A percentile compares a stretch with the other conserved stretches of the same genome.
Evolutionary conservation across 2,888 invertebrate species (phyloP).

Genomic region (Cactoblastis cactorum): DNA sequence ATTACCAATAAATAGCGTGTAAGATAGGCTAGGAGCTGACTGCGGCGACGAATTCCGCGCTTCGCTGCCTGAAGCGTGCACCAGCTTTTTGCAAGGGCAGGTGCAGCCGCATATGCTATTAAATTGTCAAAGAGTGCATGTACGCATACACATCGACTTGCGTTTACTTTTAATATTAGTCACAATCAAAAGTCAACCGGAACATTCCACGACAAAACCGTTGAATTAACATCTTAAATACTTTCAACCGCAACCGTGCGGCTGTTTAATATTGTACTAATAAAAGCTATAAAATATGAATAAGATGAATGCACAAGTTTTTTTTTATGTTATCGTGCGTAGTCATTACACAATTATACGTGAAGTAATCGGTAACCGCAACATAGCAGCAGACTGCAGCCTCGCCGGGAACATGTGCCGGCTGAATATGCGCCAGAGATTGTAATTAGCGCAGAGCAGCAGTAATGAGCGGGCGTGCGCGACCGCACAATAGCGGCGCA

Average conservation of each 20-base stretch:
- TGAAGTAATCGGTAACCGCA: slow-evolving; percentile 68
- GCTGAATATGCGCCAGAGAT: slow-evolving; percentile 52
- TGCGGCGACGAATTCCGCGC: slow-evolving; percentile 74
- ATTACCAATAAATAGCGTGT: slow-evolving; percentile 75
- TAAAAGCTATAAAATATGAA: slow-evolving; percentile 43
- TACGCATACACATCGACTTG: slow-evolving; percentile 41
- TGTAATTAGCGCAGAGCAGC: slow-evolving; percentile 52
- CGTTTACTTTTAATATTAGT: slow-evolving; percentile 53
- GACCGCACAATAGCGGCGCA: too few relatives aligned
- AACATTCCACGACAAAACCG: not conserved
- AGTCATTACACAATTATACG: slow-evolving; percentile 51
- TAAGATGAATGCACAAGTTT: slow-evolving; percentile 38
- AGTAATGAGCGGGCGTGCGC: slow-evolving; percentile 52
- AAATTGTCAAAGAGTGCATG: slow-evolving; percentile 75
- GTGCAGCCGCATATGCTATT: slow-evolving; percentile 76
- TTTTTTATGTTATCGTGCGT: slow-evolving; percentile 38
- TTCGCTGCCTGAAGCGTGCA: slow-evolving; percentile 72
- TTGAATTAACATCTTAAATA: slow-evolving; percentile 21
- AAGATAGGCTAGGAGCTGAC: slow-evolving; percentile 63
- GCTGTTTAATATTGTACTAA: slow-evolving; percentile 42
- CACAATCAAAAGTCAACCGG: slow-evolving; percentile 64
- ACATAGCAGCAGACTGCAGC: slow-evolving; percentile 54
- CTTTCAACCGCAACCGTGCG: slow-evolving; percentile 35
- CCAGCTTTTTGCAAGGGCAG: slow-evolving; percentile 76
- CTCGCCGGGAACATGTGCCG: slow-evolving; percentile 62